Evolutionary conservation across 2,888 invertebrate species (phyloP), one percentile per base, ranked within the genome.

Genomic region (Malachius bipustulatus): DNA sequence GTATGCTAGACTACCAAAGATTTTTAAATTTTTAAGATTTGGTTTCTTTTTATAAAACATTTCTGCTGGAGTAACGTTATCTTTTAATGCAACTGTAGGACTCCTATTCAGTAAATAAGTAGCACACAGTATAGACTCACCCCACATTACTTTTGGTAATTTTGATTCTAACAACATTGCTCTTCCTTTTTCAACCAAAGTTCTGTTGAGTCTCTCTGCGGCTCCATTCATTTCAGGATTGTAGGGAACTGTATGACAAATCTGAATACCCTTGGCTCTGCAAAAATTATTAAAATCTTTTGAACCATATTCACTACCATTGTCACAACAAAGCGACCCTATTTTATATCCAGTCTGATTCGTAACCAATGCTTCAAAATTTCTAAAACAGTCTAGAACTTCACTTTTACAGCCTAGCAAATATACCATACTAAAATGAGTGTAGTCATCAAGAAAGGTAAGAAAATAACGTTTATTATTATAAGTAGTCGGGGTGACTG

Each of bases 111-210:
- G 34, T 8, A 51, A 24, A 29, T 52, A 55, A 1, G 46, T 41
- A 3, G 49, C 46, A 30, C 39, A 39, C 4, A 35, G 30, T 14
- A 48, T 30, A 16, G 57, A 58, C 41, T 58, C 56, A 26, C 53
- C 51, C 59, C 57, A 60, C 32, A 60, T 54, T 3, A 3, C 4
- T 40, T 60, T 57, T 8, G 37, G 36, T 2, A 57, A 32, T 11
- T 51, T 33, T n/a, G 44, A 38, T 14, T 44, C 26, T 12, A 40
- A 12, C 8, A 45, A 14, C 32, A 45, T 35, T 10, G 39, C 34
- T 33, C 45, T 16, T 15, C 14, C 37, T 24, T 37, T 43, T 16
- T 39, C 43, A 2, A 44, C 11, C 8, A 42, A 15, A n/a, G 42
- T 39, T 14, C 37, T 14, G 16, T 40, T 40, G n/a, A 40, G 24